Base-by-base conservation (phyloP, 2,888 invertebrate genomes). In the Patella pellucida region DNA sequence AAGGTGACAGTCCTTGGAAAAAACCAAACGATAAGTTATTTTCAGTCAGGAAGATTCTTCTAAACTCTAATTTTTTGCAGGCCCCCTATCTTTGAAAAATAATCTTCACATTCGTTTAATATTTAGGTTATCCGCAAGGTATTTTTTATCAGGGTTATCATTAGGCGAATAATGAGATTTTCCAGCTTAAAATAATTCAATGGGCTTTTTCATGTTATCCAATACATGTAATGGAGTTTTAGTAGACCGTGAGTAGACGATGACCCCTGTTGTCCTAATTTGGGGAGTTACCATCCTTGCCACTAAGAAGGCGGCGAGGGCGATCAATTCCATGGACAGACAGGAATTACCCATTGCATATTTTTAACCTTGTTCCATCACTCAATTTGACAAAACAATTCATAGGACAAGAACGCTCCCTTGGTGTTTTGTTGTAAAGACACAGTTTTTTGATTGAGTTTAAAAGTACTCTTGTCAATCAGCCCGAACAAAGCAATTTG, bases 71-170 rank as follows among this genome's bases (percentile, higher is more conserved):
- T 62, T 19, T 23, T 62, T 62, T n/a, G n/a, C 62, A 62, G 62
- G 62, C 62, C 19, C 62, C 62, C 23, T 23, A 12, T 19, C 12
- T 23, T 62, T 23, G 19, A 62, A 4, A 19, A 62, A 62, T 62
- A 23, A 19, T 62, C 62, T 62, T 19, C 62, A 62, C 62, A 62
- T 62, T 62, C 62, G n/a, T 62, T 7, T 62, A 19, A 62, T 62
- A 62, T 62, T 62, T 23, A 62, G 62, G 23, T 19, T 19, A 62
- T 11, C 19, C 23, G n/a, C 1, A 23, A 62, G 19, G 23, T 62
- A 62, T 11, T 23, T 11, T 23, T 11, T 19, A 23, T 14, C 23
- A 23, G 62, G 62, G 23, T 62, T 62, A 62, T 62, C 62, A 19
- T 9, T 23, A 23, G n/a, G 23, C n/a, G 16, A 62, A 62, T 62